Evolutionary conservation across 2,888 invertebrate species (phyloP), one percentile per base, ranked within the genome.

Genomic region (Heliconius cydno): DNA sequence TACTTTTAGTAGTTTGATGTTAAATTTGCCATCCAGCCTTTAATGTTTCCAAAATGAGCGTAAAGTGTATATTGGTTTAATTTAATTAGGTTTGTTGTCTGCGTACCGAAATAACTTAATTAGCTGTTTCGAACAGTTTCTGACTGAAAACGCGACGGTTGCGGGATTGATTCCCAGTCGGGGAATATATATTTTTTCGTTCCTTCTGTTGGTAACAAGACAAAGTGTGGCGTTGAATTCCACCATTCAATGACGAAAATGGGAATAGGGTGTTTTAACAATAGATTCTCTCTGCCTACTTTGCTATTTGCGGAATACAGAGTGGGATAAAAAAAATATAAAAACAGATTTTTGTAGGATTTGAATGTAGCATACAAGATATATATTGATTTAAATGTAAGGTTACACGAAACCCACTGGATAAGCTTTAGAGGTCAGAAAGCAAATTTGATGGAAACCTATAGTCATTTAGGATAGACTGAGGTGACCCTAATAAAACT

Each of bases 401-500:
- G 41, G 41, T 70, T 70, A 41, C 13, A 25, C 7, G 15, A 46
- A 15, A 38, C 22, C 25, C 15, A 41, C 25, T 25, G 15, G 25
- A 70, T 46, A 38, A 70, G 41, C 38, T 41, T 41, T 41, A 41
- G 15, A 25, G 41, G 70, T 46, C 41, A 70, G 41, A 70, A 46
- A 25, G 41, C 7, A 25, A 70, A 70, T 41, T 41, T 70, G 13
- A 41, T 41, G 41, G 25, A 70, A n/a, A 46, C 25, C 41, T 25
- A 41, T 41, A 70, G 10, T 25, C 25, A 25, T 41, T 70, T 70
- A 25, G 41, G 68, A 38, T 68, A n/a, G 13, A 25, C 25, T 28
- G 25, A 70, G 41, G 70, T 46, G 15, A 70, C 25, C 41, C 70
- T 70, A 25, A 70, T 70, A 70, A 68, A 67, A 68, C 9, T 68